A percentile compares a stretch with the other conserved stretches of the same genome.
These are phyloP conservation scores for Melipona quadrifasciata DNA, from an alignment of 1,140 invertebrate genomes.

Conservation along the genomic window DNA sequence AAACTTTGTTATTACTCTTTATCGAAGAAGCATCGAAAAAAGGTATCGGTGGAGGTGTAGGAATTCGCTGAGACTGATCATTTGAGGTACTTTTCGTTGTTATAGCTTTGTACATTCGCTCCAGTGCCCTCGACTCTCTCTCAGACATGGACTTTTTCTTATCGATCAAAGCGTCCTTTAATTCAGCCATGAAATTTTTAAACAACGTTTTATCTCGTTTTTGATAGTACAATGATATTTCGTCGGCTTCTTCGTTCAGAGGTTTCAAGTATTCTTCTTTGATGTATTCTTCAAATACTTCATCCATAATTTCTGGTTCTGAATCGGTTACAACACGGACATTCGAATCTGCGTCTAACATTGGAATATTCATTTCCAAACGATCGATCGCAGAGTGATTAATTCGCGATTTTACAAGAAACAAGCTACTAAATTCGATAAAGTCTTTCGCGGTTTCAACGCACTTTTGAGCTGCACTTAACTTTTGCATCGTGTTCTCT, in stretches of 20 bases:
- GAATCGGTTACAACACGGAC: constrained; percentile 64
- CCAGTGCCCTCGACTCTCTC: constrained; percentile 75
- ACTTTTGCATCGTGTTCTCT: constrained; percentile 59
- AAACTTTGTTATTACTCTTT: not conserved
- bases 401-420: constrained; percentile 66
- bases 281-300: constrained; percentile 80
- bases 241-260: constrained; percentile 68
- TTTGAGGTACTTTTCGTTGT: constrained; percentile 19
- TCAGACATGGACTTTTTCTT: constrained; percentile 76
- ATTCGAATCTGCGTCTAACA: constrained; percentile 27
- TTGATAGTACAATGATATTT: constrained; percentile 56
- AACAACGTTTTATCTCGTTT: constrained; percentile 73
- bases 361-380: constrained; percentile 25
- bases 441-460: constrained; percentile 75
- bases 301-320: constrained; percentile 76
- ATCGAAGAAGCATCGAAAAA: not conserved
- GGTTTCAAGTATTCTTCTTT: constrained; percentile 77
- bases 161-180: constrained; percentile 78
- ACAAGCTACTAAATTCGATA: constrained; percentile 72
- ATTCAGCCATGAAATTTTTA: constrained; percentile 78
- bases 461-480: constrained; percentile 71
- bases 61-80: not conserved
- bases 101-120: constrained; percentile 69
- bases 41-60: constrained; percentile 54
- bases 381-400: constrained; percentile 15